Evolutionary conservation across 2,113 vertebrate genomes (phyloP).

Genomic region (Ptychochromis oligacanthus): DNA sequence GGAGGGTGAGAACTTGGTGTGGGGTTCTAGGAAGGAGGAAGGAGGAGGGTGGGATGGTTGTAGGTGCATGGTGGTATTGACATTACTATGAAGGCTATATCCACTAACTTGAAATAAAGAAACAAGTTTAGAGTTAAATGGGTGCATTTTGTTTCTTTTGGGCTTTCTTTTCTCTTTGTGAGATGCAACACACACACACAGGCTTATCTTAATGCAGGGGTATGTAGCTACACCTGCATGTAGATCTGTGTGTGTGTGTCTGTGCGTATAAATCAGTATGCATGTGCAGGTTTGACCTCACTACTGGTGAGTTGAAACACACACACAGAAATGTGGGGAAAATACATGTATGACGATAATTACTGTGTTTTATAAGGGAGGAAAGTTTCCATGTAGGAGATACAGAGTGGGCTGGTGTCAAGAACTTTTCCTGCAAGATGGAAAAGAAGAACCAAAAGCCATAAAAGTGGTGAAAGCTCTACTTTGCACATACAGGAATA

Average conservation of each 20-base stretch:
- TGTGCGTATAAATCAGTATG: not conserved
- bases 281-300: conserved; percentile 1
- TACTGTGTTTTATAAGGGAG: conserved; percentile 20
- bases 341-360: conserved; percentile 19
- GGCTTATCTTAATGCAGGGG: conserved; percentile 41
- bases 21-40: not conserved
- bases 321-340: conserved; percentile 2
- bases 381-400: conserved; percentile 47
- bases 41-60: not conserved
- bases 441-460: conserved; percentile 44
- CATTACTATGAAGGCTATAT: conserved; percentile 58
- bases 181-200: conserved; percentile 3
- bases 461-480: conserved; percentile 5
- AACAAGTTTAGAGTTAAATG: conserved; percentile 7
- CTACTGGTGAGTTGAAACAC: not conserved
- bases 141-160: not conserved
- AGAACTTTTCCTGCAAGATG: conserved; percentile 46
- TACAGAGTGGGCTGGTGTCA: conserved; percentile 39
- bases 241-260: not conserved
- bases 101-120: conserved; percentile 20
- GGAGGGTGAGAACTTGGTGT: conserved; percentile 12
- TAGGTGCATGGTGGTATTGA: conserved; percentile 40
- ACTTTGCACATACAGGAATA: conserved; percentile 5
- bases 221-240: not conserved
- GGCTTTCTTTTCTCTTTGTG: not conserved